phyloP scores from a whole-genome alignment of 2,113 vertebrate species.

The Mystacornis crossleyi region DNA sequence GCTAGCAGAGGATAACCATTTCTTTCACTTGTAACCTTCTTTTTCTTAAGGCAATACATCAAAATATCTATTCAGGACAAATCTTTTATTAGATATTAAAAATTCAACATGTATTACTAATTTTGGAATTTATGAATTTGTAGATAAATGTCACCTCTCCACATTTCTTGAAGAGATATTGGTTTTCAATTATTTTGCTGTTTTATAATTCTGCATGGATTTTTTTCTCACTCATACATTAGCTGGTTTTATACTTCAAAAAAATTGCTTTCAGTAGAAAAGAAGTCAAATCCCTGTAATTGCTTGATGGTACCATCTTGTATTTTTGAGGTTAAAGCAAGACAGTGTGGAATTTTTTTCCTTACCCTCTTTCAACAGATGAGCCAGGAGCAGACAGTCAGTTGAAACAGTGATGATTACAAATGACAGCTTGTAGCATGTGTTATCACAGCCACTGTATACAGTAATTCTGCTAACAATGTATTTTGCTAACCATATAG shows the following conservation, averaged over 20 bases:
- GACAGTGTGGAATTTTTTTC: not conserved
- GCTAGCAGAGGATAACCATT: not conserved
- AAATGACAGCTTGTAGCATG: conserved; percentile 36
- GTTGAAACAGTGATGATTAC: conserved; percentile 42
- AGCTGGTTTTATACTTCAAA: not conserved
- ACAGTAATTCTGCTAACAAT: conserved; percentile 4
- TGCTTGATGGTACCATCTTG: not conserved
- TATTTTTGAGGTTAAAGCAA: not conserved
- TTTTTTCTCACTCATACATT: not conserved
- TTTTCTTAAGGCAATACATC: not conserved
- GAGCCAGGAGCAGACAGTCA: conserved; percentile 17
- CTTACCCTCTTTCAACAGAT: not conserved
- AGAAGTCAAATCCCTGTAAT: not conserved
- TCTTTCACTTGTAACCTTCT: not conserved
- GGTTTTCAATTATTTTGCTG: not conserved
- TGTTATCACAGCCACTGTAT: conserved; percentile 12
- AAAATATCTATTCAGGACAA: conserved; percentile 1
- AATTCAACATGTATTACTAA: not conserved
- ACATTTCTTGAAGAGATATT: not conserved
- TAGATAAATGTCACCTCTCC: not conserved
- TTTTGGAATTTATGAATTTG: not conserved
- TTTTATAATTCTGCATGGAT: not conserved
- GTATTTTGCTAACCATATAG: conserved; percentile 7
- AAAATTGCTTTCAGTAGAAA: not conserved
- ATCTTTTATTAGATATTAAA: not conserved